Evolutionary conservation across 1,140 invertebrate species (phyloP).

Genomic region (Papilio dardanus): DNA sequence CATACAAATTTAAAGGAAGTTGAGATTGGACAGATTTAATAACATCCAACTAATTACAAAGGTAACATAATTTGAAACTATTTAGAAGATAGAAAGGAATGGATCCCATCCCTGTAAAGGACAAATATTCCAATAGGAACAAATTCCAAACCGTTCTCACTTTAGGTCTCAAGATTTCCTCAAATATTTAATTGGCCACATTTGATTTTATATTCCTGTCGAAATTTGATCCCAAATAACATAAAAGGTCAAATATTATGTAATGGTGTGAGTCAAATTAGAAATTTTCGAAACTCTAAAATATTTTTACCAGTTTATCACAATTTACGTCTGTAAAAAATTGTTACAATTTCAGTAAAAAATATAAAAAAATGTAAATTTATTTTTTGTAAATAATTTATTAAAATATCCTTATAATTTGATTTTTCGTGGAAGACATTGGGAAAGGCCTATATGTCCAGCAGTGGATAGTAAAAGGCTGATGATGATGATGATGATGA

Average conservation of each 20-base stretch:
- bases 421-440: no score
- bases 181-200: neutral
- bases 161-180: neutral
- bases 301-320: neutral
- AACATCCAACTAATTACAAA: neutral
- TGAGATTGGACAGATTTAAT: neutral
- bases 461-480: no score
- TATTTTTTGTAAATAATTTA: no score
- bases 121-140: conserved; percentile 11
- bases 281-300: neutral
- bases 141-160: neutral
- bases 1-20: no score
- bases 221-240: neutral
- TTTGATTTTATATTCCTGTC: neutral
- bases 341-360: no score
- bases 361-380: no score
- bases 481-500: no score
- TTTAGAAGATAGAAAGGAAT: neutral
- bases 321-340: neutral
- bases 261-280: neutral
- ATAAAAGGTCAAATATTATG: neutral
- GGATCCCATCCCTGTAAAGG: neutral
- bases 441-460: no score
- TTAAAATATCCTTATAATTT: no score
- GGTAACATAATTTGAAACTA: neutral